Evolutionary conservation across 2,113 vertebrate species (phyloP).

Genomic region (Coryphaenoides rupestris): DNA sequence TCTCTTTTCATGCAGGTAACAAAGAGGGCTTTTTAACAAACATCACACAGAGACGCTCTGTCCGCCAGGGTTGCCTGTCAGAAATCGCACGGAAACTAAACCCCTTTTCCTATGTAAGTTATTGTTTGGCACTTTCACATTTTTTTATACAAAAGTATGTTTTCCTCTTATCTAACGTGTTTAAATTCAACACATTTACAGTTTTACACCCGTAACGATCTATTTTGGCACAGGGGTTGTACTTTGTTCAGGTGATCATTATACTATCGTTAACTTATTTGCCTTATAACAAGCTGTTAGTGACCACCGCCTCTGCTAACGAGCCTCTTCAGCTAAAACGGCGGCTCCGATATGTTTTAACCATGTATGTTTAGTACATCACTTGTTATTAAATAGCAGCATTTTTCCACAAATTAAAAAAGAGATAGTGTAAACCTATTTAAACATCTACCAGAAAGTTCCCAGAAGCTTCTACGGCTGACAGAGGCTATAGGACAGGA

Average conservation of each 20-base stretch:
- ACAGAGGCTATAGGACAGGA: conserved; percentile 67
- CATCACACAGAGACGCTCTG: conserved; percentile 49
- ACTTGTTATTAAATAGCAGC: conserved; percentile 80
- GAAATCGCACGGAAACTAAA: conserved; percentile 39
- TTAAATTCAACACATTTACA: conserved; percentile 69
- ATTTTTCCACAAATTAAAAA: conserved; percentile 73
- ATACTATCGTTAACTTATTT: conserved; percentile 60
- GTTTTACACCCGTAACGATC: conserved; percentile 61
- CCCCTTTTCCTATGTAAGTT: conserved; percentile 49
- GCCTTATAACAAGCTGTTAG: conserved; percentile 61
- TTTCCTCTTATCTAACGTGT: conserved; percentile 67
- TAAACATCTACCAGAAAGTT: conserved; percentile 66
- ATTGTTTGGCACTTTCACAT: conserved; percentile 83
- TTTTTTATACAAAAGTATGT: conserved; percentile 79
- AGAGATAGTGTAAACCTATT: conserved; percentile 68
- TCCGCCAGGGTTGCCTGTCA: conserved; percentile 44
- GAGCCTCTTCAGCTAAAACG: conserved; percentile 71
- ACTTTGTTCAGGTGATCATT: conserved; percentile 67
- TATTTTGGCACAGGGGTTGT: conserved; percentile 79
- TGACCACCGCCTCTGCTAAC: conserved; percentile 64
- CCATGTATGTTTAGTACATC: conserved; percentile 65
- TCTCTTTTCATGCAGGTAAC: conserved; percentile 54
- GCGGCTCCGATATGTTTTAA: conserved; percentile 75
- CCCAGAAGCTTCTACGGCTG: conserved; percentile 69
- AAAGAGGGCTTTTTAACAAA: conserved; percentile 58